phyloP scores from a whole-genome alignment of 1,140 invertebrate species.

The Marisa cornuarietis region DNA sequence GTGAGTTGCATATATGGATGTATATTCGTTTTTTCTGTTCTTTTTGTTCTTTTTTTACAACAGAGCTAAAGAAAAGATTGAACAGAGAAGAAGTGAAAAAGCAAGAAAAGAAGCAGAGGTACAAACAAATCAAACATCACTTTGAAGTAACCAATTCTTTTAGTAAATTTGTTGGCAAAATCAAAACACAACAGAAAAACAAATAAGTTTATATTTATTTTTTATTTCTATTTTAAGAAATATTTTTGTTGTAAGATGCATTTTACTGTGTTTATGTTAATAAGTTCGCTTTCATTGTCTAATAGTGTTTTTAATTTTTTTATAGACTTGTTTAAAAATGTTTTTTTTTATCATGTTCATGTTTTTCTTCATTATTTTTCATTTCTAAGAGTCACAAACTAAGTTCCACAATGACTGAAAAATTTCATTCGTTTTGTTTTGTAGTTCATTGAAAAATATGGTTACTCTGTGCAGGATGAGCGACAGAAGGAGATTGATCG shows the following conservation, averaged over 20 bases:
- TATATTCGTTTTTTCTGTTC: too few relatives aligned
- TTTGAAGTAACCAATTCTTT: not conserved
- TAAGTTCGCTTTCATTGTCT: not conserved
- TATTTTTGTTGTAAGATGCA: not conserved
- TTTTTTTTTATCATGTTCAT: not conserved
- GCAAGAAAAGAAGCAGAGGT: conserved; percentile 74
- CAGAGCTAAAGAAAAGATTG: conserved; percentile 54
- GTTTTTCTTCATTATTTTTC: not conserved
- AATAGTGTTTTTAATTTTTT: not conserved
- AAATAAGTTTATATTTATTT: not conserved
- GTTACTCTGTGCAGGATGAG: conserved; percentile 66
- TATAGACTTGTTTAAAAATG: not conserved
- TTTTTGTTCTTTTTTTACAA: too few relatives aligned
- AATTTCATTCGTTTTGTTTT: not conserved
- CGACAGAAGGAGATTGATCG: conserved; percentile 77
- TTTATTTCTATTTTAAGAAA: not conserved
- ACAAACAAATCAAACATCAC: conserved; percentile 19
- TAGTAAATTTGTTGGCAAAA: not conserved
- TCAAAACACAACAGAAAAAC: not conserved
- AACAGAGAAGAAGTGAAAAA: conserved; percentile 68
- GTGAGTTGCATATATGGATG: too few relatives aligned
- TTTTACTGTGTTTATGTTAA: not conserved
- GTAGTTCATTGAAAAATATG: not conserved
- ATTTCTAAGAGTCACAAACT: too few relatives aligned
- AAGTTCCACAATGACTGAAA: too few relatives aligned